Base-by-base conservation (phyloP, 35 echinoderm and acorn worm species). In the Apostichopus californicus region DNA sequence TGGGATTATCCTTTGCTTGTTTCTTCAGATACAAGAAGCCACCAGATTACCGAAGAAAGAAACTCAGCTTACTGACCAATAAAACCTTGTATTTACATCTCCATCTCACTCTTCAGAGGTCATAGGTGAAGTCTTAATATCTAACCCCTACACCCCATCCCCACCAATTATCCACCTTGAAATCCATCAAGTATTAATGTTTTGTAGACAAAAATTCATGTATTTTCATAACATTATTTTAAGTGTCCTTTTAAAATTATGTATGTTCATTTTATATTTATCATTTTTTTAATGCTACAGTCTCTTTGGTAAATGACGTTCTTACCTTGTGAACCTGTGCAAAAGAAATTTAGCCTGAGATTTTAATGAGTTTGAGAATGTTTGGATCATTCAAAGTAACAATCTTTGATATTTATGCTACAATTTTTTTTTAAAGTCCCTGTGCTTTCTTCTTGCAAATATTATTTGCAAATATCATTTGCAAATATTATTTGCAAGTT, bases 61-160 rank as follows among this genome's bases (percentile, higher is more conserved):
- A 98, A 56, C 89, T 98, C 68, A 93, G 77, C 78, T 83, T 98
- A 57, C 65, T 98, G 60, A 98, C 97, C 5, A 68, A 92, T 64
- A 98, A 98, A 26, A 92, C 93, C 71, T 83, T 98, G 18, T 98
- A 98, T 92, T 93, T 98, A n/a, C 97, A 98, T 86, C 93, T 98
- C 12, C 63, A 94, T 59, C 91, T 98, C 8, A 87, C 12, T 52
- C 78, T 96, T 17, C 93, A 96, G 61, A 93, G 56, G 65, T 81
- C 87, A 20, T 96, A 86, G 60, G 9, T 87, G 10, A 57, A 23
- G 15, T 87, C 11, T 11, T 14, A n/a, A n/a, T n/a, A 68, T 14
- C 64, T 68, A 68, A 68, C 9, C 64, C 34, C 34, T 46, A 46
- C 34, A 3, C 34, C 34, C 34, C 34, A 46, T 46, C 34, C 2